Conservation (phyloP, 2,113 vertebrate genomes). For the Micronycteris hirsuta region DNA sequence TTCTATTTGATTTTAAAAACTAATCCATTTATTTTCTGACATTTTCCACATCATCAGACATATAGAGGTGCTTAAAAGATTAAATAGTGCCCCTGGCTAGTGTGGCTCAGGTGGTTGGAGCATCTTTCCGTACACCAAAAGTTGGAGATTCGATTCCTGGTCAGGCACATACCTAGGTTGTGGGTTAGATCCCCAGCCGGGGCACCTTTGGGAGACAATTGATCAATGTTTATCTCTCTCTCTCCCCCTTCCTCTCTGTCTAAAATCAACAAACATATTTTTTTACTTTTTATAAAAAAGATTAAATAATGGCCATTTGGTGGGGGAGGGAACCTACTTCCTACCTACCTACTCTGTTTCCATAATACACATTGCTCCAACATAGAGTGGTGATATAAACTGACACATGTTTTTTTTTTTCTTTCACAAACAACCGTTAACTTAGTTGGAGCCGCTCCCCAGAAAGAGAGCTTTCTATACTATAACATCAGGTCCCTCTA, state of each 20-base stretch:
- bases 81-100: neutral
- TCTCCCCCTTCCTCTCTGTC: no score
- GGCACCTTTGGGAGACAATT: no score
- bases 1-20: neutral
- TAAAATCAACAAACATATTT: no score
- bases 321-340: neutral
- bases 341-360: neutral
- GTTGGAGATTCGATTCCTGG: no score
- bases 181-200: no score
- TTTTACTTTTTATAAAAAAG: neutral
- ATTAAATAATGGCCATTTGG: neutral
- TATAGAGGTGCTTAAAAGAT: neutral
- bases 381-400: neutral
- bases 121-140: no score
- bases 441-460: neutral
- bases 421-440: neutral
- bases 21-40: neutral
- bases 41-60: neutral
- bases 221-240: no score
- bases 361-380: neutral
- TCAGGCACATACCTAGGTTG: no score
- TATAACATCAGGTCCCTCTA: neutral
- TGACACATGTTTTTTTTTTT: neutral
- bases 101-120: no score
- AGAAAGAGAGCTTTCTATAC: neutral